These are phyloP conservation scores for Raphicerus campestris DNA, from an alignment of 2,113 vertebrate species.

Conservation along the genomic window DNA sequence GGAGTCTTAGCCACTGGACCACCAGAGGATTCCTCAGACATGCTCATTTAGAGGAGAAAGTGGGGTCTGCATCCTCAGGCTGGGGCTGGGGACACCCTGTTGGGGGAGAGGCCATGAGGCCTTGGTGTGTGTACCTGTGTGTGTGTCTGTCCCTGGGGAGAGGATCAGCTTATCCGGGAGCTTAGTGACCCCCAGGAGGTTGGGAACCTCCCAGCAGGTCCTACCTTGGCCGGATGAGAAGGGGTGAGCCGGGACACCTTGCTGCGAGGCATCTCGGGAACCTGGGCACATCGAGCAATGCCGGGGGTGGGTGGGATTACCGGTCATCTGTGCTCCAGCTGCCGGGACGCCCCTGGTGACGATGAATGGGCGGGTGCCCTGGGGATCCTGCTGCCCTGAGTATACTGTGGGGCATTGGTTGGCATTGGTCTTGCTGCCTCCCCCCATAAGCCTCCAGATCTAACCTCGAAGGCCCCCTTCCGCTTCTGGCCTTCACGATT, in stretches of 20 bases:
- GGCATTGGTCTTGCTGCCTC: neutral
- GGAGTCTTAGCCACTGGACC: neutral
- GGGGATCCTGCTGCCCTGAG: fast-evolving
- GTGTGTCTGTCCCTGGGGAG: neutral
- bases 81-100: neutral
- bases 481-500: fast-evolving
- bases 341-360: fast-evolving
- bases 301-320: fast-evolving
- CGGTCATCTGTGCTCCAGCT: neutral
- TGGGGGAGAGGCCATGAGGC: fast-evolving
- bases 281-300: neutral
- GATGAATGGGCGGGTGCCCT: fast-evolving
- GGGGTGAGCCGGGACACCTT: neutral
- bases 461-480: neutral
- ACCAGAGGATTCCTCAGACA: neutral
- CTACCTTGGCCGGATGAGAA: fast-evolving
- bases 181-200: neutral
- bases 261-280: fast-evolving
- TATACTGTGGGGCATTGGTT: neutral
- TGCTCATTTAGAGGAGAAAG: neutral
- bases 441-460: fast-evolving
- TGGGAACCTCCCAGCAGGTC: neutral
- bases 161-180: neutral
- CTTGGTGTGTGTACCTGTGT: neutral
- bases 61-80: fast-evolving